phyloP scores from a whole-genome alignment of 2,113 vertebrate species.

The Paradoxurus hermaphroditus region DNA sequence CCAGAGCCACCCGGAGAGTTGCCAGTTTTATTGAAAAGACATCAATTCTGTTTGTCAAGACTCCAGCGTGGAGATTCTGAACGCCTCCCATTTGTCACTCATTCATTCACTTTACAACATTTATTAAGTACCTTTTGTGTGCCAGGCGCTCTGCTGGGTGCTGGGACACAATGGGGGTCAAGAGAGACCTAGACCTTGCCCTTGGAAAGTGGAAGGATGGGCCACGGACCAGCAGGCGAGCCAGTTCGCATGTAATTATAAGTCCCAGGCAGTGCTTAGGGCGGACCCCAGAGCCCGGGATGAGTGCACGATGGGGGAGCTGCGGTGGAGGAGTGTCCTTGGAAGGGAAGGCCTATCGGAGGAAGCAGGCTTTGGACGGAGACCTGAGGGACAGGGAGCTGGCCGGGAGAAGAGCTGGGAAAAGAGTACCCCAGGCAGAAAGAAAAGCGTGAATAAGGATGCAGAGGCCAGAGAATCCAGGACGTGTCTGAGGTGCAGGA shows the following conservation, averaged over 20 bases:
- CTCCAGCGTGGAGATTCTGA: background rate
- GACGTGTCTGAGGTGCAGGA: background rate
- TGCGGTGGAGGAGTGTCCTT: background rate
- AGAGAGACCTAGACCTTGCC: background rate
- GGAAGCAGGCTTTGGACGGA: background rate
- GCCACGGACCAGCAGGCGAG: background rate
- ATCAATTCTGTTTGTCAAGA: background rate
- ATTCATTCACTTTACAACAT: background rate
- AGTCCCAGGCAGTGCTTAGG: background rate
- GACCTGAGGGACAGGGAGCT: background rate
- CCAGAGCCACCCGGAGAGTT: background rate
- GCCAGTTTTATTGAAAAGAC: background rate
- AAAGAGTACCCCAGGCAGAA: background rate
- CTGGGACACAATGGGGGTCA: background rate
- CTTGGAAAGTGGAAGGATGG: background rate
- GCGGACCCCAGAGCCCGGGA: background rate
- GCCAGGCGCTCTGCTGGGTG: background rate
- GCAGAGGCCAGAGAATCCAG: accelerated
- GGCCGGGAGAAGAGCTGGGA: background rate
- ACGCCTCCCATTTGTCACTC: background rate
- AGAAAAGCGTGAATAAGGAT: background rate
- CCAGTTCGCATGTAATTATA: accelerated
- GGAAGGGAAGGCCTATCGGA: background rate
- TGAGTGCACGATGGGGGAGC: accelerated
- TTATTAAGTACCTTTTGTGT: background rate